These are phyloP conservation scores for Chloromyia formosa DNA, from an alignment of 2,888 invertebrate genomes.

Conservation along the genomic window DNA sequence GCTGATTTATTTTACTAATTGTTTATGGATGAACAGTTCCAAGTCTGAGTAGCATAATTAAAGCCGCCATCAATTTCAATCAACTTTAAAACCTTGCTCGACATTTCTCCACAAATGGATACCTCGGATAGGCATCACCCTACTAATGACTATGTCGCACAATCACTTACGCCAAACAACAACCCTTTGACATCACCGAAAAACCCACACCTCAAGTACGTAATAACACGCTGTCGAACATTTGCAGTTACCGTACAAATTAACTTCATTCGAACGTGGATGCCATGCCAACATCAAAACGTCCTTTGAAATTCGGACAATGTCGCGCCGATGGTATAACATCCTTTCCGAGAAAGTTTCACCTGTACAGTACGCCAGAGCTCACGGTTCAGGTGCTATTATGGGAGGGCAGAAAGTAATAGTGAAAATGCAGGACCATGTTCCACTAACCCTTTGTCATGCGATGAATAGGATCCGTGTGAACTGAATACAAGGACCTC, in stretches of 20 bases:
- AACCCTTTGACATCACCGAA: background rate
- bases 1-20: no score
- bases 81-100: no score
- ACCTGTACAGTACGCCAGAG: no score
- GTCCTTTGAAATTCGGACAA: slow-evolving; percentile 8
- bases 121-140: no score
- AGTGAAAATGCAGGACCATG: no score
- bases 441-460: slow-evolving; percentile 7
- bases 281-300: background rate
- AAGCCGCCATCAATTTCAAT: no score
- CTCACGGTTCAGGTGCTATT: no score
- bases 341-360: no score
- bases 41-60: no score
- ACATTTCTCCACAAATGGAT: no score
- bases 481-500: background rate
- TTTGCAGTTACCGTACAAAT: slow-evolving; percentile 10
- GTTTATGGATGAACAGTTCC: no score
- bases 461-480: background rate
- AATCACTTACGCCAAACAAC: slow-evolving; percentile 6
- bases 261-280: slow-evolving; percentile 15
- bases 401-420: no score
- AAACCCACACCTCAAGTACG: background rate
- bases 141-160: slow-evolving; percentile 1
- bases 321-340: background rate
- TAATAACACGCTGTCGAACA: slow-evolving; percentile 27